phyloP scores from a whole-genome alignment of 2,888 invertebrate species.

The Digitonthophagus gazella region DNA sequence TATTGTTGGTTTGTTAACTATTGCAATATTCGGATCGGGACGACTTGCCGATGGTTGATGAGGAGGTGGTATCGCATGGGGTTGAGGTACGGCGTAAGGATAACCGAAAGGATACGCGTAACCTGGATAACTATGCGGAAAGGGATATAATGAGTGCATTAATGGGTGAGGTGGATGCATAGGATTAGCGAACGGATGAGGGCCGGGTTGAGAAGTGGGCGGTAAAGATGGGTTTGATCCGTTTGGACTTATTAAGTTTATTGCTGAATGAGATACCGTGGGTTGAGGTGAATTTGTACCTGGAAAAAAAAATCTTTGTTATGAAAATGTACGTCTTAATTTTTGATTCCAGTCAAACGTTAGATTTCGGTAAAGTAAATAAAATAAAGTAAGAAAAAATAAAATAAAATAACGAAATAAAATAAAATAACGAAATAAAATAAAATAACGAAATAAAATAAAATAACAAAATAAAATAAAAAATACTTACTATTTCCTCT shows the following conservation, averaged over 20 bases:
- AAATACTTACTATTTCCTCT: constrained; percentile 46
- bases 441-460: too few species aligned
- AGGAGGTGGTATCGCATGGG: constrained; percentile 71
- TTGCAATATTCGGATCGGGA: constrained; percentile 26
- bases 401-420: too few species aligned
- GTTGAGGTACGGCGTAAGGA: constrained; percentile 71
- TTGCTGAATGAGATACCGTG: constrained; percentile 57
- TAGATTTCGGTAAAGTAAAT: too few species aligned
- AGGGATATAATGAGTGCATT: constrained; percentile 66
- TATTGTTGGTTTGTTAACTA: constrained; percentile 39
- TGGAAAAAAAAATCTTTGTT: constrained; percentile 21
- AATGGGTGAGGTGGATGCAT: constrained; percentile 73
- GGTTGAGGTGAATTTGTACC: constrained; percentile 49
- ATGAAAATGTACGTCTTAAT: background rate
- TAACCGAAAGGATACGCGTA: constrained; percentile 69
- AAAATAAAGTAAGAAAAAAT: too few species aligned
- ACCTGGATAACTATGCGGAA: constrained; percentile 66
- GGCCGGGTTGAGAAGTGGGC: constrained; percentile 72
- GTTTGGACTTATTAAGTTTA: constrained; percentile 59
- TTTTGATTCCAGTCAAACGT: background rate
- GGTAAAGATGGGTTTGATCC: constrained; percentile 51
- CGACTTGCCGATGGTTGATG: constrained; percentile 35
- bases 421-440: too few species aligned
- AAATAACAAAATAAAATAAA: background rate
- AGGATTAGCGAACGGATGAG: constrained; percentile 59